Base-by-base conservation (phyloP, 2,113 vertebrate species). In the Ceuthmochares aereus region DNA sequence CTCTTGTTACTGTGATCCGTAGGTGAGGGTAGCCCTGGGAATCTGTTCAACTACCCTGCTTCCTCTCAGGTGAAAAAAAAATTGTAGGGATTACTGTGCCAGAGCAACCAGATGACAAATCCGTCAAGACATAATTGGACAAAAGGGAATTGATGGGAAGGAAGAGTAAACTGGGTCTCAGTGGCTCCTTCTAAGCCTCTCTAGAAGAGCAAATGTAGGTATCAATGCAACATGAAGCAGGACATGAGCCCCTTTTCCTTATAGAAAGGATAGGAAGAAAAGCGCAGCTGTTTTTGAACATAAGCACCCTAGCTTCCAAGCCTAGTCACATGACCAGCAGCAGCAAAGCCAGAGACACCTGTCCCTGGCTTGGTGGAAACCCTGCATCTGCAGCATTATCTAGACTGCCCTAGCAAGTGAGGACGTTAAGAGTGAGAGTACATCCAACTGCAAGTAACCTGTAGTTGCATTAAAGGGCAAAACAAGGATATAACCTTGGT, bases 221-320 rank as follows among this genome's bases (percentile, higher is more conserved):
- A 25, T 25, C 25, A 9, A 47, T 0, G 1, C 20, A 74, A 73
- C 13, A n/a, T 8, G 15, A 88, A 42, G 3, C 32, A 74, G 32
- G 26, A 67, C 0, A 0, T 0, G 0, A 77, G 7, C 83, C 11
- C 0, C 2, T 45, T 62, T 86, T 67, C 20, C 22, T 54, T 75
- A 51, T 70, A 40, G 32, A 73, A 37, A 21, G 4, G 0, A 47
- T 32, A 12, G 21, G 14, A 22, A 34, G 75, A 78, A 70, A 55
- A 7, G 6, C 18, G n/a, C 18, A 36, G 8, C 5, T 47, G 6
- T 9, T 79, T 79, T 79, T 74, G 12, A 59, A 49, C 10, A 30
- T 26, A 37, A 40, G 17, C 7, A 55, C 10, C 12, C 26, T 64
- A 52, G 3, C 18, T 10, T 78, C 51, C 30, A 76, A 76, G 20